A percentile compares a stretch with the other conserved stretches of the same genome.
These are phyloP conservation scores for Arctia plantaginis DNA, from an alignment of 2,888 invertebrate species.

Conservation along the genomic window DNA sequence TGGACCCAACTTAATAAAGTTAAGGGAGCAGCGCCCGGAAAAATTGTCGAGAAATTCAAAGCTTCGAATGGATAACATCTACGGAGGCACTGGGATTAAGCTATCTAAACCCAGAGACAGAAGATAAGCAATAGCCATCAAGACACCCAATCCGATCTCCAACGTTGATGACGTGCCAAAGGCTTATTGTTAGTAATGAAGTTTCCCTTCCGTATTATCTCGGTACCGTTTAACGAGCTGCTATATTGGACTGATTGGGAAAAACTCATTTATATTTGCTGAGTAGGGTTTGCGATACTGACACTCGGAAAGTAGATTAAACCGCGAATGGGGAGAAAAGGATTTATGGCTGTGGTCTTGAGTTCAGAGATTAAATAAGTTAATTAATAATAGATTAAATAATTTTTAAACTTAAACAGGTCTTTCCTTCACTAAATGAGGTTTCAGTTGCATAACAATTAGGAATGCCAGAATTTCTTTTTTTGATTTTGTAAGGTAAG, in stretches of 20 bases:
- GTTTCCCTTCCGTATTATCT: slow-evolving; percentile 27
- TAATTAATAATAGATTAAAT: no score
- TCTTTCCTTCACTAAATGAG: not conserved
- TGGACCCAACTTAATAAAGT: slow-evolving; percentile 47
- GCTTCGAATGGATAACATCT: slow-evolving; percentile 36
- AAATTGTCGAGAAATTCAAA: slow-evolving; percentile 37
- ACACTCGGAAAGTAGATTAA: slow-evolving; percentile 14
- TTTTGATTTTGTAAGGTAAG: no score
- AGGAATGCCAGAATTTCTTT: no score
- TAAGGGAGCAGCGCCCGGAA: slow-evolving; percentile 39
- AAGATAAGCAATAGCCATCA: slow-evolving; percentile 29
- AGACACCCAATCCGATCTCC: slow-evolving; percentile 23
- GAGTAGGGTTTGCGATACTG: not conserved
- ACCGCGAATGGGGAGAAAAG: slow-evolving; percentile 14
- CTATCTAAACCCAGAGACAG: slow-evolving; percentile 35
- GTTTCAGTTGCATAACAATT: not conserved
- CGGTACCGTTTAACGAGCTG: slow-evolving; percentile 29
- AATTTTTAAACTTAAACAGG: not conserved
- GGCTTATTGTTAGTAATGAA: slow-evolving; percentile 30
- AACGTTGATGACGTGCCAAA: slow-evolving; percentile 27
- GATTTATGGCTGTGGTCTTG: slow-evolving; percentile 12
- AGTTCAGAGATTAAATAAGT: not conserved
- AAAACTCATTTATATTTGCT: slow-evolving; percentile 28
- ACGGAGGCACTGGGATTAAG: slow-evolving; percentile 36
- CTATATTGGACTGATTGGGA: slow-evolving; percentile 34